Evolutionary conservation across 1,140 invertebrate species (phyloP).

Genomic region (Anadara kagoshimensis): DNA sequence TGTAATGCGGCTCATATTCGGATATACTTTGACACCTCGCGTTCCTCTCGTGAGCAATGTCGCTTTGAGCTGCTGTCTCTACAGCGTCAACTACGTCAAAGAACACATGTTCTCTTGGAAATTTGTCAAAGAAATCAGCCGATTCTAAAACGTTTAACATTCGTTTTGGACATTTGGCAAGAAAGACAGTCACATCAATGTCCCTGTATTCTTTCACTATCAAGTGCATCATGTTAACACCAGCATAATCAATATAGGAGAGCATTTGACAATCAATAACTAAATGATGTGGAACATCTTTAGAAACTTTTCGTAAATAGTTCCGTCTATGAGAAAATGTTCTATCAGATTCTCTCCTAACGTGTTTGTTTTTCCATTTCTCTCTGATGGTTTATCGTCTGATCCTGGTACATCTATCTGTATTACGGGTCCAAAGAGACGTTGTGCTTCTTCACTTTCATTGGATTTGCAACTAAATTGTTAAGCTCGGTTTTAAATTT

Average conservation of each 20-base stretch:
- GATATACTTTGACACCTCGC: no score
- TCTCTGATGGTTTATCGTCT: no score
- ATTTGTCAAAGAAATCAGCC: slow-evolving; percentile 11
- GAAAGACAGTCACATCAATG: slow-evolving; percentile 33
- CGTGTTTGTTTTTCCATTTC: no score
- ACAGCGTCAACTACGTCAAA: slow-evolving; percentile 31
- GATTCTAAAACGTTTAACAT: slow-evolving; percentile 10
- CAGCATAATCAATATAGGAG: slow-evolving; percentile 64
- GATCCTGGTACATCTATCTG: no score
- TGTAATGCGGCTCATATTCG: no score
- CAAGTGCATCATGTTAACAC: slow-evolving; percentile 56
- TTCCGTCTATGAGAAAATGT: no score
- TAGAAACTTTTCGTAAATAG: background rate
- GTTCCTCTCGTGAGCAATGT: no score
- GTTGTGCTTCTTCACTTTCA: background rate
- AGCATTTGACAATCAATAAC: slow-evolving; percentile 66
- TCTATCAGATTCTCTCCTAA: no score
- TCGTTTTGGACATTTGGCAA: slow-evolving; percentile 7
- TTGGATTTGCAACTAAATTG: slow-evolving; percentile 33
- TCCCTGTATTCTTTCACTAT: slow-evolving; percentile 45
- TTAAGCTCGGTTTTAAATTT: slow-evolving; percentile 62
- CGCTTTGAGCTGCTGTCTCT: no score
- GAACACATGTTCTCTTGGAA: slow-evolving; percentile 16
- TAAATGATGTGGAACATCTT: slow-evolving; percentile 11
- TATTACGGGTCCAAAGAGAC: no score